Evolutionary conservation across 2,113 vertebrate species (phyloP), one percentile per base, ranked within the genome.

Genomic region (Pycnonotus jocosus): DNA sequence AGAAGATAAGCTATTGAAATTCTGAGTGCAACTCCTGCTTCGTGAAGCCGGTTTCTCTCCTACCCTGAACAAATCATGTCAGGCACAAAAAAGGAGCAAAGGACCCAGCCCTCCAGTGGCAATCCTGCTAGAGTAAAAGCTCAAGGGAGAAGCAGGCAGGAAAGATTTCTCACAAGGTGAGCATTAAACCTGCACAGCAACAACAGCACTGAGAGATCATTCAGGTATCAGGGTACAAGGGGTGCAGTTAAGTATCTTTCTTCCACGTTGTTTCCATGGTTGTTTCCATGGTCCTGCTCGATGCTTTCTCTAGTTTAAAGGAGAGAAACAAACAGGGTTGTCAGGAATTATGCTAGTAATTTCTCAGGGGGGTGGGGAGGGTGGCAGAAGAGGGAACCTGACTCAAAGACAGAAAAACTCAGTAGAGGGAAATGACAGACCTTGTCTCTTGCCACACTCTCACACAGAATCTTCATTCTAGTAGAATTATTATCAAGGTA

Each of bases 1-100:
- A 80, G 87, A 72, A 93, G 45, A 82, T n/a, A 61, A 72, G 21
- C 31, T 82, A 82, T 31, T 94, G 62, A 93, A 93, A 96, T 90
- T 82, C 74, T 76, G 6, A 48, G 61, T 12, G 15, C 74, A 93
- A 23, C 53, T 92, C 37, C 48, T 48, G 24, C 58, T 83, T 87
- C 10, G 3, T 9, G 25, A 87, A 85, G 66, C n/a, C 28, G 19
- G 48, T 33, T 76, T 65, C 62, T 65, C 64, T 69, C n/a, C 45
- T 38, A 47, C 12, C 12, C 69, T 44, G 35, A 83, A 40, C 16
- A 62, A 56, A 81, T 45, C 20, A 19, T 6, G 25, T 45, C 71
- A 79, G 79, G 37, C 37, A 88, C 58, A 85, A 58, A 30, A 80
- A 90, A 5, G 9, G 19, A 85, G 37, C 44, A 35, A 48, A 85